Percentiles rank a stretch among this genome's conserved stretches.
phyloP scores from a whole-genome alignment of 2,888 invertebrate species.

The Phortica magna region DNA sequence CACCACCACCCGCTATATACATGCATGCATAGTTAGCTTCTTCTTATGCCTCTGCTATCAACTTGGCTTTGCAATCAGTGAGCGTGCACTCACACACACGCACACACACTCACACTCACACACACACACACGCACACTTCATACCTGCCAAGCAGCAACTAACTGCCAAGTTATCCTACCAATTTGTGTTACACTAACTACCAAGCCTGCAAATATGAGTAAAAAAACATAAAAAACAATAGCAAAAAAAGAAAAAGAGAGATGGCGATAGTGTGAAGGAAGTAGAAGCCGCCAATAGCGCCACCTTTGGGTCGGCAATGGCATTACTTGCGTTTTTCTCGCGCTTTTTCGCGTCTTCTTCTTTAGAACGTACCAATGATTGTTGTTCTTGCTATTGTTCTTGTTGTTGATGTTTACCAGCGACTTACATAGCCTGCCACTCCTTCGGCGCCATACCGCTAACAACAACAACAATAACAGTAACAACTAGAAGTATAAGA shows the following conservation, averaged over 20 bases:
- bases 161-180: constrained; percentile 38
- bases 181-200: constrained; percentile 21
- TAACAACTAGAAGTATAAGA: too few relatives aligned
- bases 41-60: constrained; percentile 1
- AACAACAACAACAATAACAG: background rate
- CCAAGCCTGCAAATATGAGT: background rate
- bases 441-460: constrained; percentile 1
- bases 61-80: constrained; percentile 36
- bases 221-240: constrained; percentile 4
- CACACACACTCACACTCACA: background rate
- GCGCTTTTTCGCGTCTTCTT: background rate
- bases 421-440: background rate
- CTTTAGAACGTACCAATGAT: background rate
- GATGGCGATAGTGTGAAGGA: background rate
- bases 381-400: background rate
- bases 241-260: background rate
- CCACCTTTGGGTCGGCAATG: background rate
- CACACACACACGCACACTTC: background rate
- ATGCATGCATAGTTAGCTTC: background rate
- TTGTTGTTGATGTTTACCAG: background rate
- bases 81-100: constrained; percentile 3
- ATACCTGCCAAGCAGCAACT: background rate
- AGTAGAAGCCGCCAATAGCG: background rate
- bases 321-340: background rate
- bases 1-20: background rate